Percentiles rank a stretch among this genome's conserved stretches.
These are phyloP conservation scores for Urocyon cinereoargenteus DNA, from an alignment of 2,797 vertebrate species.

Conservation along the genomic window DNA sequence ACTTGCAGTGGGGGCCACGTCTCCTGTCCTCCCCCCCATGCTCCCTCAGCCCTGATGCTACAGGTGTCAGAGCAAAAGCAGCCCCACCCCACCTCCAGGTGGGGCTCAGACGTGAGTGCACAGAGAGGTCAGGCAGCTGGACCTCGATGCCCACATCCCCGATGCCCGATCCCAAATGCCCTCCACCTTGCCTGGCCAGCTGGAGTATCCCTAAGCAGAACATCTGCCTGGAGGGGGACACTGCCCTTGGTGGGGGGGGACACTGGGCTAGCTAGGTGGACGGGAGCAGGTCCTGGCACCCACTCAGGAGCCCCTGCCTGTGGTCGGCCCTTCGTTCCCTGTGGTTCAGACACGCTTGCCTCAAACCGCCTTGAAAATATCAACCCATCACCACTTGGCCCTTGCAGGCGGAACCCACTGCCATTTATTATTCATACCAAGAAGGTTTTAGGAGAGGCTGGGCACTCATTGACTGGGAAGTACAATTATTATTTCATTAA, in stretches of 20 bases:
- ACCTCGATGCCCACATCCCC: rapidly evolving
- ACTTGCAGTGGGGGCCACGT: rapidly evolving
- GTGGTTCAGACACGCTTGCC: rapidly evolving
- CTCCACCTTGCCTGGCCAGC: rapidly evolving
- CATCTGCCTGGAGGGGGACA: rapidly evolving
- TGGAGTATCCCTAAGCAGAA: rapidly evolving
- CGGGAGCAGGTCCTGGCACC: rapidly evolving
- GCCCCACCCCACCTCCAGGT: not conserved
- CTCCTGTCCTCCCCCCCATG: rapidly evolving
- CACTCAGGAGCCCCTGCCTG: rapidly evolving
- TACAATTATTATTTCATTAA: slow-evolving; percentile 86
- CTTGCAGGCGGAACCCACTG: slow-evolving; percentile 8
- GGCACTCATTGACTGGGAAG: slow-evolving; percentile 60
- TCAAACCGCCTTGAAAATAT: not conserved
- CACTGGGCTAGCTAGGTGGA: rapidly evolving
- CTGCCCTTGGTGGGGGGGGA: rapidly evolving
- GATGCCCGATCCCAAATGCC: rapidly evolving
- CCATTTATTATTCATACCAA: slow-evolving; percentile 70
- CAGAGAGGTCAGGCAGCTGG: not conserved
- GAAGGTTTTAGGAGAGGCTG: slow-evolving; percentile 58
- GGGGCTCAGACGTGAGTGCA: rapidly evolving
- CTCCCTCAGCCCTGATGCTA: not conserved
- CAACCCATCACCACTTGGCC: not conserved
- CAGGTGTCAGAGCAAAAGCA: too few relatives aligned
- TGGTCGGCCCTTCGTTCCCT: not conserved